phyloP scores from a whole-genome alignment of 2,113 vertebrate species.

The Malurus alboscapulatus region DNA sequence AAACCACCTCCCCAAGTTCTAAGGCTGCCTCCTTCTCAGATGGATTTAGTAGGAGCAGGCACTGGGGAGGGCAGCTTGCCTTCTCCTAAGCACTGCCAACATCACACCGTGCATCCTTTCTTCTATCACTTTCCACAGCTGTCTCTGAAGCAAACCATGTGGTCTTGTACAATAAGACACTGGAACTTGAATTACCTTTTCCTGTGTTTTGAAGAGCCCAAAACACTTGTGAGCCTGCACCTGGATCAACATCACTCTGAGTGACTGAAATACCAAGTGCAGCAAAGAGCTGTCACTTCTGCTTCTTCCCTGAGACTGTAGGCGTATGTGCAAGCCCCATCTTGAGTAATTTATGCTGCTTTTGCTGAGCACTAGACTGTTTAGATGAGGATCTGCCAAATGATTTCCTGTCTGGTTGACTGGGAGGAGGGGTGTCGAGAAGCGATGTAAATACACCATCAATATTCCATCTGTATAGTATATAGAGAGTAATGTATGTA shows the following conservation, averaged over 20 bases:
- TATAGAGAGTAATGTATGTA: too few species aligned
- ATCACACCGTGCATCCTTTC: background rate
- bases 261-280: background rate
- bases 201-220: background rate
- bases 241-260: background rate
- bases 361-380: background rate
- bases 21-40: background rate
- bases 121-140: background rate
- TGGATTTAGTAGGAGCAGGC: background rate
- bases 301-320: background rate
- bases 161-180: background rate
- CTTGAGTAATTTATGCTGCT: background rate
- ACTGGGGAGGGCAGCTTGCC: background rate
- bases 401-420: background rate
- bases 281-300: background rate
- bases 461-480: background rate
- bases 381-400: background rate
- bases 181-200: background rate
- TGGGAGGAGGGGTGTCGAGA: background rate
- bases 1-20: background rate
- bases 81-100: background rate
- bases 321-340: background rate
- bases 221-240: background rate
- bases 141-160: background rate
- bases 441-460: fast-evolving